Percentiles rank a stretch among this genome's conserved stretches.
These are phyloP conservation scores for Chironomus tentans DNA, from an alignment of 2,888 invertebrate genomes.

Conservation along the genomic window DNA sequence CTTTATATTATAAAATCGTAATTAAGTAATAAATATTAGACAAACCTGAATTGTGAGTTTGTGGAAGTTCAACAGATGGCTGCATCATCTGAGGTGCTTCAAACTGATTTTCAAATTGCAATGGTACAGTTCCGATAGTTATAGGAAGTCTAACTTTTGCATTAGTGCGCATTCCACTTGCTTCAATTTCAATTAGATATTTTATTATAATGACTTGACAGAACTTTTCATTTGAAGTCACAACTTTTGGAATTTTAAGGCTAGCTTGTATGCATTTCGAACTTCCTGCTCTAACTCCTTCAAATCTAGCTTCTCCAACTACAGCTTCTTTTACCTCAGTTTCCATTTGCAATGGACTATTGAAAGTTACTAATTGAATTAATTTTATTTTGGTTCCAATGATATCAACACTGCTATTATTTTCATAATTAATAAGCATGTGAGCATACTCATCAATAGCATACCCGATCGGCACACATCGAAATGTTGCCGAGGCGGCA, in stretches of 20 bases:
- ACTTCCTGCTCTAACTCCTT: too few species aligned
- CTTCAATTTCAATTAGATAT: background rate
- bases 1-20: too few species aligned
- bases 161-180: background rate
- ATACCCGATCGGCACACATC: too few species aligned
- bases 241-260: background rate
- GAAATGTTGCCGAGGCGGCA: too few species aligned
- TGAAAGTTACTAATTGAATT: background rate
- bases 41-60: too few species aligned
- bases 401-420: background rate
- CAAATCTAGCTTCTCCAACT: background rate
- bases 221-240: background rate
- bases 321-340: too few species aligned
- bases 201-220: background rate
- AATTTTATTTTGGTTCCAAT: background rate
- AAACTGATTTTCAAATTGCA: too few species aligned
- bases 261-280: too few species aligned
- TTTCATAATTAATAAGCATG: background rate
- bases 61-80: too few species aligned
- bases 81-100: too few species aligned
- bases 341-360: background rate
- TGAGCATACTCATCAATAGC: constrained; percentile 5
- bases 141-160: background rate
- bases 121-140: background rate
- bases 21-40: too few species aligned